phyloP scores from a whole-genome alignment of 2,113 vertebrate genomes.

The Perca schrenkii region DNA sequence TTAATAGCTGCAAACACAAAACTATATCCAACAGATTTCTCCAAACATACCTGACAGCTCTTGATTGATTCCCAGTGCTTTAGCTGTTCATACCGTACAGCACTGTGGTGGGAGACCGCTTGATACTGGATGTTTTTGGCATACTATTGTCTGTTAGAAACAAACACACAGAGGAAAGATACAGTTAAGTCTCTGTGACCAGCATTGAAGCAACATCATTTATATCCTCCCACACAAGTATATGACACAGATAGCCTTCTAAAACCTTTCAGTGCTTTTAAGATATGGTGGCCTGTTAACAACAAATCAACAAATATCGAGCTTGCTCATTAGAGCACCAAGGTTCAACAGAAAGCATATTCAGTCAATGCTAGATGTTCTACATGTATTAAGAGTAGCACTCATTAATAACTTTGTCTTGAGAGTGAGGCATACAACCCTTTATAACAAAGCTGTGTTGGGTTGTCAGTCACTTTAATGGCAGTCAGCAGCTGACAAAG shows the following conservation, averaged over 20 bases:
- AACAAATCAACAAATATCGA: neutral
- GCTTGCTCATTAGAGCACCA: neutral
- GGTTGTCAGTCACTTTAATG: conserved; percentile 5
- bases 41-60: neutral
- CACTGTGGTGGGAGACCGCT: neutral
- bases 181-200: neutral
- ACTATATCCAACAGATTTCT: neutral
- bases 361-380: neutral
- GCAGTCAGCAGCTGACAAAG: neutral
- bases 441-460: neutral
- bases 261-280: neutral
- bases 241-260: neutral
- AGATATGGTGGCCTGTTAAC: neutral
- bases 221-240: neutral
- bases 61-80: neutral
- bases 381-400: neutral
- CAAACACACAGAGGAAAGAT: neutral
- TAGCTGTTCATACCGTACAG: neutral
- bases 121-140: neutral
- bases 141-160: neutral
- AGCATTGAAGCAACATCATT: neutral
- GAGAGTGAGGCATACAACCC: neutral
- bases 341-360: neutral
- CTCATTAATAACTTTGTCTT: neutral
- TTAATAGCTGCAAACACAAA: too few relatives aligned